A percentile compares a stretch with the other conserved stretches of the same genome.
These are phyloP conservation scores for Dysdera silvatica DNA, from an alignment of 1,140 invertebrate genomes.

Conservation along the genomic window DNA sequence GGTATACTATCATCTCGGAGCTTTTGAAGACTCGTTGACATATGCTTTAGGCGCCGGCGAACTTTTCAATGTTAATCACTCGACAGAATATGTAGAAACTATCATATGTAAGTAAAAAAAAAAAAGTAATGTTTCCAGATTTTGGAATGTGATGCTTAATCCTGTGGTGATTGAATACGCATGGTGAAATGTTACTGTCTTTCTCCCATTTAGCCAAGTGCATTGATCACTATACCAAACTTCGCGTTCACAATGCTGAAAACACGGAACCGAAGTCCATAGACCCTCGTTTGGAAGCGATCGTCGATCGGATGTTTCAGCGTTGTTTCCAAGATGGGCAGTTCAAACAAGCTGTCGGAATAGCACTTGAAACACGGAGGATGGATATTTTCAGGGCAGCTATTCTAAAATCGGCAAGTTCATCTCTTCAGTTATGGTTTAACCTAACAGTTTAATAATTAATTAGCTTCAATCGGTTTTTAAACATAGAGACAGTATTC, in stretches of 20 bases:
- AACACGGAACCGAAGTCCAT: constrained; percentile 57
- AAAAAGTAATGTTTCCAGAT: neutral
- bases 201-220: constrained; percentile 38
- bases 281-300: constrained; percentile 80
- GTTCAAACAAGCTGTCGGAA: constrained; percentile 84
- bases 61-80: constrained; percentile 85
- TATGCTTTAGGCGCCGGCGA: constrained; percentile 88
- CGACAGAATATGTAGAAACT: constrained; percentile 93
- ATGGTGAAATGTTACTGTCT: neutral
- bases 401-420: constrained; percentile 72
- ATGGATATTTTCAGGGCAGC: constrained; percentile 93
- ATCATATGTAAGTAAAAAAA: constrained; percentile 62
- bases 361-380: constrained; percentile 86
- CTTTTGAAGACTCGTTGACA: constrained; percentile 88
- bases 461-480: too few species aligned
- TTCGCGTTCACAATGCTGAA: constrained; percentile 58
- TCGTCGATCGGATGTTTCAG: constrained; percentile 95
- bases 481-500: too few species aligned
- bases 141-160: neutral
- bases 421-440: too few species aligned
- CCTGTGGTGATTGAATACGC: too few species aligned
- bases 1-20: constrained; percentile 94
- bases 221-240: constrained; percentile 88
- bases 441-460: too few species aligned
- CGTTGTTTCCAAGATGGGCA: constrained; percentile 88